Base-by-base conservation (phyloP, 2,888 invertebrate species). In the Taenaris catops region DNA sequence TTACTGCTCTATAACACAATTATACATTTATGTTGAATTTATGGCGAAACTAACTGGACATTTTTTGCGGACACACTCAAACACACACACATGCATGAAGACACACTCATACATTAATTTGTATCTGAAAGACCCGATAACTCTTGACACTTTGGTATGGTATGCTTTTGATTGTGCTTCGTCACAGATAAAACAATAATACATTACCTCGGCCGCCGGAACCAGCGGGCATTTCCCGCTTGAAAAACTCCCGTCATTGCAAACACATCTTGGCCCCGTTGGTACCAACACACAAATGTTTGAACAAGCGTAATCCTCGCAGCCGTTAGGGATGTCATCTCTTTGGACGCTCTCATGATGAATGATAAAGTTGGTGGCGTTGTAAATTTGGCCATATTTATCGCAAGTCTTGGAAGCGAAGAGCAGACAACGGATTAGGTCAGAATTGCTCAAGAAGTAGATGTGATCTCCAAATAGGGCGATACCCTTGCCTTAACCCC, bases 401-500 rank as follows among this genome's bases (percentile, higher is more conserved):
- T 70, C 63, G 53, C 92, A 93, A 1, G 50, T 54, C 14, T 67
- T 73, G 3, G 64, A 44, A 0, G 90, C 17, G 91, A 67, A n/a
- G 73, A 71, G 53, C 91, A 93, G 44, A 51, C 93, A 94, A 35
- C 89, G 91, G 8, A 79, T 79, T 14, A 93, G 73, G 9, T 87
- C 83, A 24, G 87, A 68, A 26, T 87, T 87, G 0, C 81, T 87
- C 0, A 91, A 67, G 87, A 93, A 95, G 68, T 93, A 96, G 0
- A 96, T 74, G 45, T 91, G 84, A 63, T 94, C 93, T 61, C 95
- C 95, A 63, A 92, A 93, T 23, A 95, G 79, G 2, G 89, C 90
- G n/a, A n/a, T n/a, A n/a, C n/a, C n/a, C n/a, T n/a, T n/a, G n/a
- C n/a, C n/a, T n/a, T n/a, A 27, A 14, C 14, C 3, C 14, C 14